Evolutionary conservation across 2,888 invertebrate genomes (phyloP).

Genomic region (Heliconius ismenius): DNA sequence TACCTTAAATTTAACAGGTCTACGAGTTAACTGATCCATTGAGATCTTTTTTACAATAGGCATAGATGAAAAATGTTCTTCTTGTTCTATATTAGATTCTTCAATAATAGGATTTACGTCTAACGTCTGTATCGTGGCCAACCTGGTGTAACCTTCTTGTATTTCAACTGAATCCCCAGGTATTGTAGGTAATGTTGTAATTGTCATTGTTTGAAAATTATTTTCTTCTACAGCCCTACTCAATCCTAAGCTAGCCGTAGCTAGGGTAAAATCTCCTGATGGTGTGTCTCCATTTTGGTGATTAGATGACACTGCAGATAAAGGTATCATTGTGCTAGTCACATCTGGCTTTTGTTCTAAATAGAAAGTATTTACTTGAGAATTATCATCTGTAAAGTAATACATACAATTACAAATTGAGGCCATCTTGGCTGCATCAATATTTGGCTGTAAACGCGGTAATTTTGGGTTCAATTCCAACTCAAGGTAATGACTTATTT

Average conservation of each 20-base stretch:
- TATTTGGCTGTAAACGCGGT: neutral
- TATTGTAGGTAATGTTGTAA: constrained; percentile 13
- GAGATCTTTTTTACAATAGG: constrained; percentile 33
- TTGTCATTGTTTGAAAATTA: constrained; percentile 16
- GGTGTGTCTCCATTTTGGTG: constrained; percentile 26
- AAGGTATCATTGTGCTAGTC: constrained; percentile 48
- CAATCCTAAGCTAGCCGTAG: constrained; percentile 4
- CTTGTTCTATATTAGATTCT: constrained; percentile 23
- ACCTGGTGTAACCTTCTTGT: constrained; percentile 13
- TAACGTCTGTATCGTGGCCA: constrained; percentile 23
- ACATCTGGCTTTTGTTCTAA: constrained; percentile 50
- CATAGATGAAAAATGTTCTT: constrained; percentile 10
- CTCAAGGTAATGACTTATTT: too few relatives aligned
- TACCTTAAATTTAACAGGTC: constrained; percentile 44
- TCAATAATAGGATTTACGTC: constrained; percentile 43
- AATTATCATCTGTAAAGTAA: constrained; percentile 51
- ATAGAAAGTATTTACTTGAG: constrained; percentile 46
- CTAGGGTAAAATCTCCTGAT: constrained; percentile 10
- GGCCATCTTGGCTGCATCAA: neutral
- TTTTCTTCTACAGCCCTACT: neutral
- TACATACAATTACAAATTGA: neutral
- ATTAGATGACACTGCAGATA: constrained; percentile 46
- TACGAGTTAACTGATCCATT: constrained; percentile 35
- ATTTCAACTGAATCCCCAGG: neutral
- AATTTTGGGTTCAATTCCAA: too few relatives aligned